Base-by-base conservation (phyloP, 1,140 invertebrate genomes). In the Drosophila bocki region DNA sequence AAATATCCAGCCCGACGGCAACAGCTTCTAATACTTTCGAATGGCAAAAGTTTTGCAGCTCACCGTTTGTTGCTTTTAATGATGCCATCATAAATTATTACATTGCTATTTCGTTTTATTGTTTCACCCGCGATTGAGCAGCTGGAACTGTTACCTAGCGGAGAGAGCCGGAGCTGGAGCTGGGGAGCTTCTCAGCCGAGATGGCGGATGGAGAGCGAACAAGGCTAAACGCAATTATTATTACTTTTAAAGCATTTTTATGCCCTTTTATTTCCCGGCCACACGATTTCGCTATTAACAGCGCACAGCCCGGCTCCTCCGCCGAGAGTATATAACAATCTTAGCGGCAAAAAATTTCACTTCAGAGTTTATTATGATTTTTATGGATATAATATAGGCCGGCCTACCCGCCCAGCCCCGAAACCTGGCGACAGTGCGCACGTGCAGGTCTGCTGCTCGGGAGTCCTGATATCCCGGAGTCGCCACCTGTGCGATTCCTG, bases 1-100 rank as follows among this genome's bases (percentile, higher is more conserved):
- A 17, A 50, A 50, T 29, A 71, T 11, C 56, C 54, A 37, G 51
- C 33, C 33, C 50, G 17, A 11, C 13, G 74, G 53, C 62, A 75
- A 50, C 75, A 78, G 75, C 75, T 78, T 78, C 75, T 79, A 90
- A 88, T 88, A 90, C 84, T 70, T 87, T 80, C 45, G 62, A 84
- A 87, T 88, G 85, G 84, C 65, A 75, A 78, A 88, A 90, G 74
- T 78, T 77, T 78, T 57, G n/a, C 32, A 56, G 53, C 44, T 50
- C 22, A 47, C 65, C 63, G 45, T 63, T 82, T 75, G 65, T 65
- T 70, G 61, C 59, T 71, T 91, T 86, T 91, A 91, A 91, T 91
- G 90, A 91, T 86, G 90, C 80, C 85, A 83, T 82, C 90, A 91
- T 91, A 91, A 91, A 91, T 91, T 91, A 91, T 91, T 90, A 91